phyloP scores from a whole-genome alignment of 2,113 vertebrate species.

The Alouatta palliata region DNA sequence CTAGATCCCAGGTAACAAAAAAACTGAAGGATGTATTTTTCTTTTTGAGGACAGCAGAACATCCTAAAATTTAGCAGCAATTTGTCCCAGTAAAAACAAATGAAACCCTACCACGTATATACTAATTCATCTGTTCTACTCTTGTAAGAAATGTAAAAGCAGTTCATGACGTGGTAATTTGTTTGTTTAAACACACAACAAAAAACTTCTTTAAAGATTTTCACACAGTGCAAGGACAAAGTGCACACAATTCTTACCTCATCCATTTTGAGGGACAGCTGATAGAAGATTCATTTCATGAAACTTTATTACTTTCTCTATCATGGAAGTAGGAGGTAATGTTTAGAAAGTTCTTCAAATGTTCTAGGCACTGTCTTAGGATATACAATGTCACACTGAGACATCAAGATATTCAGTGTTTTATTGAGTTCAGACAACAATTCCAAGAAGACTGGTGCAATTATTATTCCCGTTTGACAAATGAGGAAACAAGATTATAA shows the following conservation, averaged over 20 bases:
- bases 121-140: not conserved
- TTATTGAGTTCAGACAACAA: not conserved
- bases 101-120: not conserved
- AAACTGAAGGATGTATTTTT: constrained; percentile 2
- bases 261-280: not conserved
- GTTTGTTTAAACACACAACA: constrained; percentile 1
- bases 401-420: not conserved
- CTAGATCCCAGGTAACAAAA: not conserved
- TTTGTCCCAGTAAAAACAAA: constrained; percentile 36
- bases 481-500: not conserved
- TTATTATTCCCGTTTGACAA: not conserved
- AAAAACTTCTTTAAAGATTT: not conserved
- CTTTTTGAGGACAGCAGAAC: not conserved
- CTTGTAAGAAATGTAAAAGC: not conserved
- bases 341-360: not conserved
- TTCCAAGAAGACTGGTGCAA: not conserved
- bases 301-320: not conserved
- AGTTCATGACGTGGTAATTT: not conserved
- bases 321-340: not conserved
- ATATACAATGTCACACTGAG: not conserved
- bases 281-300: not conserved
- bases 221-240: not conserved
- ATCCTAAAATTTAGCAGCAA: constrained; percentile 40
- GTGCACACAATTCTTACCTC: not conserved
- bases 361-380: not conserved